Base-by-base conservation (phyloP, 2,113 vertebrate genomes). In the Eretmochelys imbricata region DNA sequence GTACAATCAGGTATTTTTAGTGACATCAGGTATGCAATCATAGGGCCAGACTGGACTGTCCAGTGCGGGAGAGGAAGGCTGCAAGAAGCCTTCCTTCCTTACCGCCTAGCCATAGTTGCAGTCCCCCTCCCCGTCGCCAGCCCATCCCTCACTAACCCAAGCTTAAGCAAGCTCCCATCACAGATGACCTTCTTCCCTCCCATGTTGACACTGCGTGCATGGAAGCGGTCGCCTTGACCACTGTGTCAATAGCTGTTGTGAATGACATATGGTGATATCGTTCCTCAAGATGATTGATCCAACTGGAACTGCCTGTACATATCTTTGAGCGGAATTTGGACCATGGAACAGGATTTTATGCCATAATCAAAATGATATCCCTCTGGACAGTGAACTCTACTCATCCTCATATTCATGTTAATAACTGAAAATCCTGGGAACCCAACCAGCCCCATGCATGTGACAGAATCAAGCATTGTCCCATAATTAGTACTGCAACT, bases 191-290 rank as follows among this genome's bases (percentile, higher is more conserved):
- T 76, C 72, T 46, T 76, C 38, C 22, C 57, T 88, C 72, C 55
- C 35, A 4, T 80, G 72, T 53, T 42, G 29, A 82, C n/a, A 20
- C 10, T 72, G 78, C 7, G 4, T 1, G 14, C 35, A 69, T n/a
- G 11, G 75, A 17, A 2, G 1, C 7, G 29, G 0, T 4, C 53
- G 50, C 55, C 4, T 14, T 94, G 84, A 29, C 19, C 17, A 1
- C 35, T 42, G n/a, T 72, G 20, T 35, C 89, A 38, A 0, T 1
- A 50, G 42, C 49, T 93, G 29, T 53, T 62, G 82, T 5, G 24
- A 0, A 1, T 35, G 31, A 8, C 55, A 8, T 10, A 3, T 10
- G 24, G 2, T 5, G 89, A 88, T 88, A 59, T 72, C 48, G 4
- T 38, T 89, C 50, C 83, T 59, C 72, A 29, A 11, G 22, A 27